Base-by-base conservation (phyloP, 2,888 invertebrate genomes). In the Galerucella pusilla region DNA sequence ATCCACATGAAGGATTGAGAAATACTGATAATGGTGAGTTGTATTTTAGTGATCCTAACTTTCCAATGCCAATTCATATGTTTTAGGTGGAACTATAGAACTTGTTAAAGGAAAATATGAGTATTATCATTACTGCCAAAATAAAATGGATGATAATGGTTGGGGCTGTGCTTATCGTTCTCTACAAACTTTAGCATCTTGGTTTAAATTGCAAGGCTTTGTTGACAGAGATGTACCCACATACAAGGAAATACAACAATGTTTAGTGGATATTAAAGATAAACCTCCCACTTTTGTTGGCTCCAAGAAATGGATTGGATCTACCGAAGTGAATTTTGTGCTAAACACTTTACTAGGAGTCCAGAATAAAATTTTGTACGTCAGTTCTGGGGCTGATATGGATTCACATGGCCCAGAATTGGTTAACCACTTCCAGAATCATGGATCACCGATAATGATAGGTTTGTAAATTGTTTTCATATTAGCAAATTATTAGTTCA, bases 101-200 rank as follows among this genome's bases (percentile, higher is more conserved):
- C 77, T 93, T 46, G 93, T 99, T 2, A 90, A 93, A 78, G 99
- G 99, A 1, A 90, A 92, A 78, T 99, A 99, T 85, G 90, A 93
- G 20, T 99, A 99, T 88, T 94, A 97, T 86, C 99, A 99, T 87
- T 99, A 99, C 87, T 94, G 97, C 93, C 98, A 98, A 87, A 95
- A 98, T 84, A 91, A 92, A 80, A 93, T 97, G 86, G 94, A 98
- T 87, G 99, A 99, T 84, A 94, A 95, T 86, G 97, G 97, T n/a
- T 99, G 99, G 99, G 99, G 99, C 5, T 99, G 99, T 89, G 99
- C 99, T 0, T 99, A 99, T 86, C 91, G 99, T 76, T 98, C 98
- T 0, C 90, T 99, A 84, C 99, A 99, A 89, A 98, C 99, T 0
- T 91, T 99, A 78, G 92, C 96, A 79, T 98, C 98, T 0, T 99